Evolutionary conservation across 2,113 vertebrate genomes (phyloP), one percentile per base, ranked within the genome.

Genomic region (Cygnus buccinator): DNA sequence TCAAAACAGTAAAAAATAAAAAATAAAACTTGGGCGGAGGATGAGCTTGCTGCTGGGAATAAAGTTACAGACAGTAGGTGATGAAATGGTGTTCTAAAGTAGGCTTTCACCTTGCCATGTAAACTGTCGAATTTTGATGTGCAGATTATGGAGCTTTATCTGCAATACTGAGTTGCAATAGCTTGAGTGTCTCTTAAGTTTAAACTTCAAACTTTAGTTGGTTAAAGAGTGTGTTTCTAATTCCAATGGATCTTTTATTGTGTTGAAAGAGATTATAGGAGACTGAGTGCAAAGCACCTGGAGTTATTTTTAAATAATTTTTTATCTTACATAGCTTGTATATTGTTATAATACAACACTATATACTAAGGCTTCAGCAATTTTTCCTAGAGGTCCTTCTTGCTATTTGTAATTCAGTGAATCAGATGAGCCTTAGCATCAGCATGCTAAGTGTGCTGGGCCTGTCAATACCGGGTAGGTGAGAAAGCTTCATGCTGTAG

Each of bases 391-490:
- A 90, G 63, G 46, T 37, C 13, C 13, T 68, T 84, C 41, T 76
- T 62, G 58, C 68, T 71, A 3, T 62, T 87, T 72, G 73, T 43
- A 79, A 52, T 90, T 86, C n/a, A 16, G 50, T 41, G 66, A 82
- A 70, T 6, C 26, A 58, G 73, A 31, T 46, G 46, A 90, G 43
- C 41, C 52, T 75, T 55, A 57, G 11, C 33, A 70, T 44, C 41
- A 84, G 72, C 26, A 33, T 61, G 23, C 33, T 61, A 46, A 86
- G 35, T 58, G 17, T 72, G 80, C 43, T 46, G 11, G 13, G 22
- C 61, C 55, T 74, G 66, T 54, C 2, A 8, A 3, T 63, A 31
- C 0, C 0, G 9, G 11, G 17, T 46, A 46, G 33, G 33, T 67
- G 75, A 67, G 58, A 67, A 75, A 92, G 58, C 44, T 79, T 61